A percentile compares a stretch with the other conserved stretches of the same genome.
These are phyloP conservation scores for Lasioglossum zephyrum DNA, from an alignment of 2,888 invertebrate genomes.

Conservation along the genomic window DNA sequence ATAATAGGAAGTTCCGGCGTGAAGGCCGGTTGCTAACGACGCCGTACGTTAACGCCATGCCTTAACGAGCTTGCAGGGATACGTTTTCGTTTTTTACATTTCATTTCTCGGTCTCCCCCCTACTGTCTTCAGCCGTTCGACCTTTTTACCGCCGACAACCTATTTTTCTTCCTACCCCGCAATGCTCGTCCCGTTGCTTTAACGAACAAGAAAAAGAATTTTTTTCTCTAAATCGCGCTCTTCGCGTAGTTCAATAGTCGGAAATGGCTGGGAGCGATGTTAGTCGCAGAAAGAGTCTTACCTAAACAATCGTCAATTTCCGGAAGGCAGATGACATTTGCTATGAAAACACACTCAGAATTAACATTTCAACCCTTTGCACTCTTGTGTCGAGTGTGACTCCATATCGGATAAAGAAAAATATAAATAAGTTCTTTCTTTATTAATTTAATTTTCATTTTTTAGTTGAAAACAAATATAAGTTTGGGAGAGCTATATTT, in stretches of 20 bases:
- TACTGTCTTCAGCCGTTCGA: constrained; percentile 33
- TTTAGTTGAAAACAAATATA: no score
- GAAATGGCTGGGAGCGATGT: background rate
- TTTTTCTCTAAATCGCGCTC: constrained; percentile 50
- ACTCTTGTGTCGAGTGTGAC: no score
- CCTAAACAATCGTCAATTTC: background rate
- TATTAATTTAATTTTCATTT: no score
- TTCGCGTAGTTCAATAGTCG: background rate
- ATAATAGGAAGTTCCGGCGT: constrained; percentile 75
- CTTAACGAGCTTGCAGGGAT: constrained; percentile 79
- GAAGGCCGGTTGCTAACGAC: constrained; percentile 77
- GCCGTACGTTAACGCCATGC: constrained; percentile 79
- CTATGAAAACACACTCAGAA: background rate
- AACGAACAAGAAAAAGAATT: constrained; percentile 66
- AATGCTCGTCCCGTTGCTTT: constrained; percentile 61
- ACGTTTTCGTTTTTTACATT: constrained; percentile 64
- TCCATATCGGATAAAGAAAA: no score
- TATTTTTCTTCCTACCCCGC: constrained; percentile 51
- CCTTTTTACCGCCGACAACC: constrained; percentile 54
- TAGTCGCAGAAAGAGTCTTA: background rate
- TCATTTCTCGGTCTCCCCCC: constrained; percentile 45
- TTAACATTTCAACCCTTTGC: background rate
- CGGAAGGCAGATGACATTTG: background rate
- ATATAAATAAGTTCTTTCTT: no score
- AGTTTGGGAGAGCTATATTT: no score